These are phyloP conservation scores for Aleiodes leptofemur DNA, from an alignment of 2,888 invertebrate species.

Conservation along the genomic window DNA sequence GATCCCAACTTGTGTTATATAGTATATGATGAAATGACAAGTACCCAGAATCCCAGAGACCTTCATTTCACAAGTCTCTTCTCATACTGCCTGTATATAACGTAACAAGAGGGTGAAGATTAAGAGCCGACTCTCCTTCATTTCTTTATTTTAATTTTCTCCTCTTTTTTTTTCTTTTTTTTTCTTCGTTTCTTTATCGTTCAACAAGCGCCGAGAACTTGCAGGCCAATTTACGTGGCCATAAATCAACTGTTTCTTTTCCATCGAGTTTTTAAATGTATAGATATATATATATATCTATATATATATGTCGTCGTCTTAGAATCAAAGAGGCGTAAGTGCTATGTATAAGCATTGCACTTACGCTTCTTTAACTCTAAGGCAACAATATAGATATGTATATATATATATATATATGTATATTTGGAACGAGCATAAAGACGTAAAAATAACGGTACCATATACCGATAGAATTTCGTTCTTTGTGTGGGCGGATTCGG, in stretches of 20 bases:
- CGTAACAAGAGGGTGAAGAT: constrained; percentile 38
- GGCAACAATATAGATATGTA: too few species aligned
- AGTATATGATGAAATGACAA: not conserved
- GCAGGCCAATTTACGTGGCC: constrained; percentile 66
- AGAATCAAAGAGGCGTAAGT: too few species aligned
- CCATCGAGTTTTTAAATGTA: constrained; percentile 28
- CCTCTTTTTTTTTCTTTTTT: not conserved
- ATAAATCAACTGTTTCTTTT: constrained; percentile 60
- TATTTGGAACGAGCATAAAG: not conserved
- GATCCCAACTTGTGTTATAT: constrained; percentile 18
- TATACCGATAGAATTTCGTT: constrained; percentile 10
- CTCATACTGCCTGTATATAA: not conserved
- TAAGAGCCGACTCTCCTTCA: constrained; percentile 35
- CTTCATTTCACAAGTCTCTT: constrained; percentile 12
- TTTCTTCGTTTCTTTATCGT: not conserved
- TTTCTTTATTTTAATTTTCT: constrained; percentile 26
- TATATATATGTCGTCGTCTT: too few species aligned
- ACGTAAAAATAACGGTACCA: constrained; percentile 2
- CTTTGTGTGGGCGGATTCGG: not conserved
- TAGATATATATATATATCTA: not conserved
- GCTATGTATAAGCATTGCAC: too few species aligned
- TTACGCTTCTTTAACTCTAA: too few species aligned
- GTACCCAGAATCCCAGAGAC: constrained; percentile 19
- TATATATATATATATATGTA: not conserved
- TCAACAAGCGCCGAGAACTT: constrained; percentile 47